Percentiles rank a stretch among this genome's conserved stretches.
These are phyloP conservation scores for Deladenus siricidicola DNA, from an alignment of 2,888 invertebrate genomes.

Conservation along the genomic window DNA sequence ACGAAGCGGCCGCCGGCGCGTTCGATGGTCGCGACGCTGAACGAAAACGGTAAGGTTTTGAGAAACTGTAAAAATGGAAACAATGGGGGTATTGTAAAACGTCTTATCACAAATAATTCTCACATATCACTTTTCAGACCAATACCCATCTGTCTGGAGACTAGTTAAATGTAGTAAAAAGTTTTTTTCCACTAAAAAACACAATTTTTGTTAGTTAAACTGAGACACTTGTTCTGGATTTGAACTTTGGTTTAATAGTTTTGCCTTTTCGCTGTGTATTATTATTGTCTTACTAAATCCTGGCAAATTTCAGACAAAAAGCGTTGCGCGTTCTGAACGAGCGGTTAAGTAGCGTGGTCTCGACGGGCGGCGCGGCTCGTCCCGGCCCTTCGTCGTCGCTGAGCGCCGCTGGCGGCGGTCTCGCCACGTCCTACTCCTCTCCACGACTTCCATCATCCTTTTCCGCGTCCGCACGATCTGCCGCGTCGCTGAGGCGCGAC, in stretches of 20 bases:
- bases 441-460: not conserved
- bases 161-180: too few species aligned
- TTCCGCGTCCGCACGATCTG: not conserved
- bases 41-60: conserved; percentile 24
- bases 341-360: conserved; percentile 24
- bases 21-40: conserved; percentile 30
- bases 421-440: not conserved
- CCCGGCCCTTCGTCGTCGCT: not conserved
- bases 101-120: too few species aligned
- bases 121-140: too few species aligned
- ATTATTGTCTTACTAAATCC: not conserved
- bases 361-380: not conserved
- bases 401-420: not conserved
- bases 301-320: conserved; percentile 30
- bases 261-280: not conserved
- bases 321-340: conserved; percentile 41
- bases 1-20: not conserved
- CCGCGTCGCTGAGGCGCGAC: not conserved
- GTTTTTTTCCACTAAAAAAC: too few species aligned
- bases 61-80: too few species aligned
- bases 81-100: too few species aligned
- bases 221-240: too few species aligned
- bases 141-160: too few species aligned
- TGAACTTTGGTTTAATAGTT: too few species aligned
- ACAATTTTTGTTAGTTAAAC: too few species aligned